Evolutionary conservation across 2,113 vertebrate genomes (phyloP).

Genomic region (Halichoerus grypus): DNA sequence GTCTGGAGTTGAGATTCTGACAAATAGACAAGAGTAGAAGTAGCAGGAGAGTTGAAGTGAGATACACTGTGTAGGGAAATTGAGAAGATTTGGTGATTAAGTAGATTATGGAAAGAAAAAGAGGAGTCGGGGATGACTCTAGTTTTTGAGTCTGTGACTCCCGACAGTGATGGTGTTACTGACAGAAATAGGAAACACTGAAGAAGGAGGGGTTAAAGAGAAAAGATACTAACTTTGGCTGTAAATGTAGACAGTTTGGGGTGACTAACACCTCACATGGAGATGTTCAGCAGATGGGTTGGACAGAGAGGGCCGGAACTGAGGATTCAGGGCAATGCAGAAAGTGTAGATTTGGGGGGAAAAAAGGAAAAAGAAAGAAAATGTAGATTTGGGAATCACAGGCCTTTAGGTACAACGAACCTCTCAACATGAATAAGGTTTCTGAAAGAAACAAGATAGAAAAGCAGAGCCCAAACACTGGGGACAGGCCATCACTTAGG

Average conservation of each 20-base stretch:
- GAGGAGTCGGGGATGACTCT: not conserved
- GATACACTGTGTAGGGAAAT: not conserved
- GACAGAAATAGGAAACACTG: not conserved
- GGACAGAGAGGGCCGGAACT: not conserved
- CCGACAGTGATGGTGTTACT: not conserved
- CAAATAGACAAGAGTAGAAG: not conserved
- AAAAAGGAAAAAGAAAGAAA: not conserved
- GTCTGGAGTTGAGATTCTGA: not conserved
- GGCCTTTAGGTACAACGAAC: not conserved
- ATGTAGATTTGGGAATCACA: not conserved
- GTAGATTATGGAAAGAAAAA: not conserved
- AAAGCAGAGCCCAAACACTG: not conserved
- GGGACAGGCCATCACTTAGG: not conserved
- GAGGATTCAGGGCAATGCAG: not conserved
- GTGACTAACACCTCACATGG: not conserved
- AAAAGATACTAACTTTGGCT: not conserved
- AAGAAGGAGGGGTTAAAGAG: not conserved
- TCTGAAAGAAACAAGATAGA: slow-evolving; percentile 35
- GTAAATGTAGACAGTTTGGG: not conserved
- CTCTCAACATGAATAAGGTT: not conserved
- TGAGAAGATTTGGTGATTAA: not conserved
- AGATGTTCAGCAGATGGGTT: not conserved
- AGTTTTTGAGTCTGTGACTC: not conserved
- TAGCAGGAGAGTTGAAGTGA: not conserved
- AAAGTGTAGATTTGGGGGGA: not conserved